A percentile compares a stretch with the other conserved stretches of the same genome.
phyloP scores from a whole-genome alignment of 2,888 invertebrate genomes.

The Parnassius apollo region DNA sequence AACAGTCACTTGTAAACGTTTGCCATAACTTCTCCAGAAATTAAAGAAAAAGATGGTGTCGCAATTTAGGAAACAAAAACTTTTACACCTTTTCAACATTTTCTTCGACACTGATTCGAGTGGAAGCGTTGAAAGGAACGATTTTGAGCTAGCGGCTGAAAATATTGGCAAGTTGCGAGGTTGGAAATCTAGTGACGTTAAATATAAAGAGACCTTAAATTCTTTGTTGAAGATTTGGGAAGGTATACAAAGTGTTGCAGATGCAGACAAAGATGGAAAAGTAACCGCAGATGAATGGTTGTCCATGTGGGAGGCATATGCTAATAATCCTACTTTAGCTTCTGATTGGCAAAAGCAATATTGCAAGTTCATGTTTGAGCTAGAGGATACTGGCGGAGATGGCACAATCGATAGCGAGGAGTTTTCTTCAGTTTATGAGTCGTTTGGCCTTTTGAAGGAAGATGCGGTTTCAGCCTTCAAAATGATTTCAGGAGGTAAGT shows the following conservation, averaged over 20 bases:
- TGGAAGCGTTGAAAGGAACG: slow-evolving; percentile 90
- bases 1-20: neutral
- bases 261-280: slow-evolving; percentile 81
- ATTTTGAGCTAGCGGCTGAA: slow-evolving; percentile 90
- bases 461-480: slow-evolving; percentile 87
- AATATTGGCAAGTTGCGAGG: slow-evolving; percentile 88
- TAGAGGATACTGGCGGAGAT: slow-evolving; percentile 90
- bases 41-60: slow-evolving; percentile 72
- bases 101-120: slow-evolving; percentile 92
- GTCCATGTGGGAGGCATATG: slow-evolving; percentile 41
- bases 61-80: slow-evolving; percentile 88
- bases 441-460: slow-evolving; percentile 85
- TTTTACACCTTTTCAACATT: slow-evolving; percentile 63
- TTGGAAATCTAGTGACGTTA: slow-evolving; percentile 84
- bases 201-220: slow-evolving; percentile 85
- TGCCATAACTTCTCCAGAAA: neutral
- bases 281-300: slow-evolving; percentile 34
- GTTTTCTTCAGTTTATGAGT: slow-evolving; percentile 88
- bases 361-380: slow-evolving; percentile 91
- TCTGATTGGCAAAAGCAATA: slow-evolving; percentile 90
- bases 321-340: slow-evolving; percentile 78
- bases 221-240: slow-evolving; percentile 90
- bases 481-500: slow-evolving; percentile 86
- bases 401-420: slow-evolving; percentile 86
- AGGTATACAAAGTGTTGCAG: slow-evolving; percentile 86